Evolutionary conservation across 2,797 vertebrate species (phyloP).

Genomic region (Megalops cyprinoides): DNA sequence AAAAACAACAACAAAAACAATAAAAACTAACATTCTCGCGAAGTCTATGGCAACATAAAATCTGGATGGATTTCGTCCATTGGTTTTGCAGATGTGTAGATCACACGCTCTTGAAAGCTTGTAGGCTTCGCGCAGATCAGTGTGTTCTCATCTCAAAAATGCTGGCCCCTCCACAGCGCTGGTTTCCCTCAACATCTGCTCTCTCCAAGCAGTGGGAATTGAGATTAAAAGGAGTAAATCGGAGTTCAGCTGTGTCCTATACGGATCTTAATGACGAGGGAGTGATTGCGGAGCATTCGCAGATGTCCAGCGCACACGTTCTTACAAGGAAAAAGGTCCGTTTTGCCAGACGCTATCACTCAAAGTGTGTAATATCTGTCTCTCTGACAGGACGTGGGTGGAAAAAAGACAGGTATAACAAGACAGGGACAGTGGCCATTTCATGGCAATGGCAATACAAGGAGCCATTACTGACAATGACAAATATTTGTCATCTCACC

Average conservation of each 20-base stretch:
- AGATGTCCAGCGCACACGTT: neutral
- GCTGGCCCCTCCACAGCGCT: neutral
- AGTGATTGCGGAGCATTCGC: neutral
- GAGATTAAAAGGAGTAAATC: neutral
- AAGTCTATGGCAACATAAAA: constrained; percentile 2
- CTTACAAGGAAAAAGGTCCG: neutral
- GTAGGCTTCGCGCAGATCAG: neutral
- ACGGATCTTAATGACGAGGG: neutral
- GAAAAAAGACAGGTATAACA: neutral
- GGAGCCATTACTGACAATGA: no score
- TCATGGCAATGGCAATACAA: no score
- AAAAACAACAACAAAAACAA: neutral
- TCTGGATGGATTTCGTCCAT: neutral
- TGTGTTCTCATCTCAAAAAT: neutral
- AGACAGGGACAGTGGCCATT: neutral
- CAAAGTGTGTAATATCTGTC: neutral
- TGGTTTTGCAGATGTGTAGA: no score
- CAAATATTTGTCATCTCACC: no score
- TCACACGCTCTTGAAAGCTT: no score
- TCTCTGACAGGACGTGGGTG: neutral
- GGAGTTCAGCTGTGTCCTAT: neutral
- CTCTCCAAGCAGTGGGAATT: neutral
- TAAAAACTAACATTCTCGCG: neutral
- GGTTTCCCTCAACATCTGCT: neutral
- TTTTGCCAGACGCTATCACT: neutral